phyloP scores from a whole-genome alignment of 2,113 vertebrate genomes.

The Cochlearius cochlearius region DNA sequence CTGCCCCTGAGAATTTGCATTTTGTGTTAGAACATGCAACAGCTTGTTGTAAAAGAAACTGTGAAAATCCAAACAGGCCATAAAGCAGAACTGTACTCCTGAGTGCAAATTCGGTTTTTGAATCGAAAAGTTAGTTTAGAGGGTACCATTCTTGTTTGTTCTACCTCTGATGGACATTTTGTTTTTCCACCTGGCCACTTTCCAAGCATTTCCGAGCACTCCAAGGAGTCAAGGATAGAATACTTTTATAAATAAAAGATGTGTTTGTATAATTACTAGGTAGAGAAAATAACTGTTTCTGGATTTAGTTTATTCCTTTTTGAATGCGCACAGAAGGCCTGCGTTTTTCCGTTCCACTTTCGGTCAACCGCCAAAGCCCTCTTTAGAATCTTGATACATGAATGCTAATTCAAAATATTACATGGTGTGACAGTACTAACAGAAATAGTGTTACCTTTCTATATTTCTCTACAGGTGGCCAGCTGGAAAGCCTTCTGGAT shows the following conservation, averaged over 20 bases:
- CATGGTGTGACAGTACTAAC: background rate
- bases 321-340: background rate
- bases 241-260: slow-evolving; percentile 31
- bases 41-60: background rate
- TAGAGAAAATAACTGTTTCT: background rate
- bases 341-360: background rate
- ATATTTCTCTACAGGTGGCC: background rate
- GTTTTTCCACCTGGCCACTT: background rate
- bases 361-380: background rate
- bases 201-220: background rate
- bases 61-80: background rate
- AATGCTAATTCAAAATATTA: background rate
- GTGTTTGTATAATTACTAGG: slow-evolving; percentile 23
- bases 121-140: background rate
- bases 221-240: slow-evolving; percentile 3
- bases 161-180: background rate
- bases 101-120: background rate
- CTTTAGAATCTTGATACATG: background rate
- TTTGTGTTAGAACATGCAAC: background rate
- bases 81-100: background rate
- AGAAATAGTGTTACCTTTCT: background rate
- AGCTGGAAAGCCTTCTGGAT: background rate
- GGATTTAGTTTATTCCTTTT: background rate
- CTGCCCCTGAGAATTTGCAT: background rate
- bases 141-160: background rate